Conservation (phyloP, 2,888 invertebrate species). For the Drosophila mercatorum region DNA sequence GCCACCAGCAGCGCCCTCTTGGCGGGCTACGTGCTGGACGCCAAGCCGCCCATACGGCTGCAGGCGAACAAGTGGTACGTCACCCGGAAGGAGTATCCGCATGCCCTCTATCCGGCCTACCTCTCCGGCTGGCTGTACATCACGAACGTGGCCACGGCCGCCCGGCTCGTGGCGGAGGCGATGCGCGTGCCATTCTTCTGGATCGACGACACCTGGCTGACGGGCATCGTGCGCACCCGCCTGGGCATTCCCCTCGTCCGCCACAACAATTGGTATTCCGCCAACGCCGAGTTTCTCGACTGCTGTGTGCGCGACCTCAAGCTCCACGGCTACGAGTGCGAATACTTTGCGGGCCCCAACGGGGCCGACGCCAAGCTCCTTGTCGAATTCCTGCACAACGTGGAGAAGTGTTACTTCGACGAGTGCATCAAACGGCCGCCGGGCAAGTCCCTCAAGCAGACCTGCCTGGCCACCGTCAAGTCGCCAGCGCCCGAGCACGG, state of each 20-base stretch:
- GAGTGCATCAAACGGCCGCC: constrained; percentile 86
- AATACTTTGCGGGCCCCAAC: constrained; percentile 90
- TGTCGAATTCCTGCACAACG: constrained; percentile 87
- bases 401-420: constrained; percentile 87
- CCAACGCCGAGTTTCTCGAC: constrained; percentile 89
- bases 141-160: constrained; percentile 88
- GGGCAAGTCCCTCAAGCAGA: constrained; percentile 86
- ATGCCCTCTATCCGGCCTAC: constrained; percentile 89
- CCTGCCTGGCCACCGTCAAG: constrained; percentile 86
- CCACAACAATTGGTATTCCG: constrained; percentile 88
- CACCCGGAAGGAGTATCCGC: constrained; percentile 87
- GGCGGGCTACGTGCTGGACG: constrained; percentile 89
- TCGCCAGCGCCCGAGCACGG: constrained; percentile 81
- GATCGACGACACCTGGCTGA: constrained; percentile 96
- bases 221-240: constrained; percentile 89
- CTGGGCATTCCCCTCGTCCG: constrained; percentile 87
- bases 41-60: constrained; percentile 88
- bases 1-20: constrained; percentile 84
- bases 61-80: constrained; percentile 93
- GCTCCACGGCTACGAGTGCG: constrained; percentile 87
- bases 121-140: constrained; percentile 94
- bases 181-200: constrained; percentile 90
- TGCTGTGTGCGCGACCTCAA: constrained; percentile 89
- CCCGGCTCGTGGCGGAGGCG: constrained; percentile 86
- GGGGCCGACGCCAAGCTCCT: constrained; percentile 90